Evolutionary conservation across 30 jellyfish, hydroid and myxozoan species (phyloP), one percentile per base, ranked within the genome.

Genomic region (Cassiopea andromeda): DNA sequence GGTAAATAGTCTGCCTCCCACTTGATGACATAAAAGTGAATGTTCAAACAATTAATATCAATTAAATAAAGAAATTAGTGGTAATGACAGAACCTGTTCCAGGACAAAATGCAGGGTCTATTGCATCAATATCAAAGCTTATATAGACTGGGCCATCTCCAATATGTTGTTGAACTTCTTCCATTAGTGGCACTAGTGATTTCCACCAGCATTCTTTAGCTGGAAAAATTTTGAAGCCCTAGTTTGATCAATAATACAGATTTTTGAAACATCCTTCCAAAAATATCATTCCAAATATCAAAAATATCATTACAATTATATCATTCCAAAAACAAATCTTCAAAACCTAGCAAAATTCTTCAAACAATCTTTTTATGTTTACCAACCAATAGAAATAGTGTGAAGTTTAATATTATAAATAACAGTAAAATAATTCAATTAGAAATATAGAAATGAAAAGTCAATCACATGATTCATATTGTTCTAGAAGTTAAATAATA

Each of bases 91-190:
- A 83, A 93, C 98, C 98, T 76, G 98, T 94, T 75, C 97, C 97
- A 1, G 98, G 98, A 27, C 97, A 96, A 66, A 46, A 94, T 0
- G 96, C 91, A 2, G 97, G 97, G 69, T 94, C 98, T 27, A 94
- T 69, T 68, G 96, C 47, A 81, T 94, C 98, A 72, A 94, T 90
- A 46, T 94, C 98, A 86, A 94, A 94, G 38, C 95, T 81, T 8
- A 94, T 74, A 70, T 94, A 90, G 46, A 94, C 97, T 9, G 98
- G 98, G 4, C 93, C 91, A 87, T 93, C 98, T 69, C 98, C 98
- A 44, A 93, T 78, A 84, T 75, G 58, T 66, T 88, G 92, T 13
- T 94, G 89, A 13, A 93, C 98, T 61, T 93, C 98, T 60, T 78
- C 93, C 98, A 93, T 93, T 58, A 93, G 85, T 58, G 98, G 98